phyloP scores from a whole-genome alignment of 2,797 vertebrate species.

The Schizopygopsis pylzovi region DNA sequence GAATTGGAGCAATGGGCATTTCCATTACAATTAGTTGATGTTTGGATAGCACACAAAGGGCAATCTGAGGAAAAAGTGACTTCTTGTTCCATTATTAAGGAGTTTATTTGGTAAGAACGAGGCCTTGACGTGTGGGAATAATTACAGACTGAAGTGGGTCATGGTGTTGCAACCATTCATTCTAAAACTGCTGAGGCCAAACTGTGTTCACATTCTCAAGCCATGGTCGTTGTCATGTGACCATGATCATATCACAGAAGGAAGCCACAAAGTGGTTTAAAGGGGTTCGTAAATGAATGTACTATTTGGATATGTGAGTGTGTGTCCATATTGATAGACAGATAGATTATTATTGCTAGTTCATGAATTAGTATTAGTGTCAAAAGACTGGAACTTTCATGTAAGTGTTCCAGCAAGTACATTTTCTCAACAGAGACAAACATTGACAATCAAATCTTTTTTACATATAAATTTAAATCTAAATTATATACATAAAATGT shows the following conservation, averaged over 20 bases:
- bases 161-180: constrained; percentile 3
- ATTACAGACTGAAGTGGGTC: constrained; percentile 8
- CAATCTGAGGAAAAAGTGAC: constrained; percentile 14
- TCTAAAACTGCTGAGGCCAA: not conserved
- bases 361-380: not conserved
- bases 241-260: not conserved
- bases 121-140: constrained; percentile 6
- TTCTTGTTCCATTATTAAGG: constrained; percentile 29
- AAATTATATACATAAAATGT: not conserved
- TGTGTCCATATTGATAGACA: not conserved
- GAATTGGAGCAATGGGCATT: constrained; percentile 23
- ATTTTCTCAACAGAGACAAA: not conserved
- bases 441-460: not conserved
- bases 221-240: not conserved
- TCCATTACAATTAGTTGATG: constrained; percentile 34
- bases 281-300: not conserved
- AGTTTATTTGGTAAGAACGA: constrained; percentile 29
- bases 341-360: not conserved
- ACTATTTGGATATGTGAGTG: not conserved
- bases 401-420: not conserved
- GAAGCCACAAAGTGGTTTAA: constrained; percentile 21
- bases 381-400: not conserved
- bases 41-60: constrained; percentile 25
- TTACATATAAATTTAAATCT: not conserved
- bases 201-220: not conserved